phyloP scores from a whole-genome alignment of 2,113 vertebrate species.

The Hippocampus mohnikei region DNA sequence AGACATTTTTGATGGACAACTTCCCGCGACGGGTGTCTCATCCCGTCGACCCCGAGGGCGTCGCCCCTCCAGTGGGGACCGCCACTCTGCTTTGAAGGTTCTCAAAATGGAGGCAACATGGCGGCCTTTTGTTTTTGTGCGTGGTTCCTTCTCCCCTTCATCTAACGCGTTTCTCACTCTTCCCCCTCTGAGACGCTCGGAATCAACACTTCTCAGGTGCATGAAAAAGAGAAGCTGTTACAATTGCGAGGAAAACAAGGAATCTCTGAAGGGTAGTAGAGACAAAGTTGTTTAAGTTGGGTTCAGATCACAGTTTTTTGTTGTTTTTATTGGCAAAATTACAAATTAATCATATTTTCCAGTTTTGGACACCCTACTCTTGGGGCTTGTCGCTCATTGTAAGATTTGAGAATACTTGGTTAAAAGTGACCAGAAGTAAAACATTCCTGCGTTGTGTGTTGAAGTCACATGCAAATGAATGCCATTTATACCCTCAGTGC shows the following conservation, averaged over 20 bases:
- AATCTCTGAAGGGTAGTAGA: not conserved
- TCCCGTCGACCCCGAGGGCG: conserved; percentile 47
- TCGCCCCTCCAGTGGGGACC: conserved; percentile 11
- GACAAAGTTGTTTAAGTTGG: not conserved
- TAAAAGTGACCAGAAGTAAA: too few species aligned
- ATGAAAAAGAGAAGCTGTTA: conserved; percentile 57
- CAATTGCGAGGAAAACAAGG: conserved; percentile 33
- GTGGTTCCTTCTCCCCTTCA: conserved; percentile 11
- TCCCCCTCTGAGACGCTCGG: conserved; percentile 45
- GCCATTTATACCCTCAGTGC: not conserved
- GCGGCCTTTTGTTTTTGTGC: conserved; percentile 56
- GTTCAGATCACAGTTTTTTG: not conserved
- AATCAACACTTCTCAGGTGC: conserved; percentile 56
- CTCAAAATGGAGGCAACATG: conserved; percentile 13
- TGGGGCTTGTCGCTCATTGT: not conserved
- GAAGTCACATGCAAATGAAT: not conserved
- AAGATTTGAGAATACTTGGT: too few species aligned
- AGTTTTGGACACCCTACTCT: not conserved
- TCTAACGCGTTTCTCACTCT: conserved; percentile 14
- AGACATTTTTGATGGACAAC: conserved; percentile 61
- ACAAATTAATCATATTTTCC: not conserved
- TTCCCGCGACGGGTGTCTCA: conserved; percentile 59
- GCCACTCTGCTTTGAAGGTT: conserved; percentile 45
- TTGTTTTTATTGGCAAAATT: not conserved
- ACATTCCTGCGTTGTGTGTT: not conserved